Base-by-base conservation (phyloP, 2,113 vertebrate genomes). In the Aix galericulata region DNA sequence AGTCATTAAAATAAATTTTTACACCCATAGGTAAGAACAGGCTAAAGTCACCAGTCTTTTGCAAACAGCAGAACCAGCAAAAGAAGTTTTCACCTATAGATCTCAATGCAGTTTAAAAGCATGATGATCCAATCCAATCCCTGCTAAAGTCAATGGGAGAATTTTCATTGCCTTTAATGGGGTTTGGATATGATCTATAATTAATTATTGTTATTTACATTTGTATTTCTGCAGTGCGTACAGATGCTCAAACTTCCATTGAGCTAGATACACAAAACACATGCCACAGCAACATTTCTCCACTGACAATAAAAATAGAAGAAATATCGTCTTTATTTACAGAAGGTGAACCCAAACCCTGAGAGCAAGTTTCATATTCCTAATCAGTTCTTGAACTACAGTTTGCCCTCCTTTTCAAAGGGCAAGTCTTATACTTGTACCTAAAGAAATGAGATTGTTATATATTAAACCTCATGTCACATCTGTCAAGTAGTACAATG, bases 1-100 rank as follows among this genome's bases (percentile, higher is more conserved):
- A 96, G 86, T 86, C 63, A 84, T 97, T 96, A 94, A 93, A 97
- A 95, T 89, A 52, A 76, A 89, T 91, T 94, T 95, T 83, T 94
- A 94, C 76, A 91, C 84, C 81, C 88, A 90, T 52, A 73, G 59
- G 95, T 91, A 97, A 95, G 46, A 96, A 92, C 55, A 59, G 63
- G 63, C 84, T 85, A 66, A 79, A 97, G 71, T 27, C 50, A 71
- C 78, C 85, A 69, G 71, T 77, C 90, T 68, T 79, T 84, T 74
- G 84, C 76, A 81, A 85, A 76, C 14, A 86, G 94, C 66, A 81
- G 89, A 78, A 59, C 17, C 7, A 29, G 27, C 31, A 11, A 3
- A 11, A n/a, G 6, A 8, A 69, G 46, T 40, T 44, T 72, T 53
- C 53, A 48, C 14, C 22, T 66, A 25, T 83, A 77, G 42, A 32